Percentiles rank a stretch among this genome's conserved stretches.
Conservation (phyloP, 2,113 vertebrate genomes). For the Hyla sarda region DNA sequence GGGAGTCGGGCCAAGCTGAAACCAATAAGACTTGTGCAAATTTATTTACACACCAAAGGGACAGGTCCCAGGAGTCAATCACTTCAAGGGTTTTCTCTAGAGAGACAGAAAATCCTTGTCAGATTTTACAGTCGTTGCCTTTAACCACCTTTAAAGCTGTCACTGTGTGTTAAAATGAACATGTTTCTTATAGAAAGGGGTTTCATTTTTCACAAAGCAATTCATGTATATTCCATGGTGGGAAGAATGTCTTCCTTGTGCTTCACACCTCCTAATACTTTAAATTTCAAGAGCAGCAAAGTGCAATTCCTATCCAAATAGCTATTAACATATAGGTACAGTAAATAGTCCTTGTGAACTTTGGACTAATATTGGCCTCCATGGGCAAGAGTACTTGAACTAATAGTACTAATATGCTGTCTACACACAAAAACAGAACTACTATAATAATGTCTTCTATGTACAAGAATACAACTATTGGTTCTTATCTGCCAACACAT, state of each 20-base stretch:
- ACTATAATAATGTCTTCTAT: background rate
- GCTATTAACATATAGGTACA: background rate
- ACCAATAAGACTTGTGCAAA: constrained; percentile 7
- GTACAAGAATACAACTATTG: no score
- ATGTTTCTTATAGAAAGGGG: background rate
- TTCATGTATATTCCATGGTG: background rate
- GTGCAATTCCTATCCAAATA: background rate
- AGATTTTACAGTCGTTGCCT: background rate
- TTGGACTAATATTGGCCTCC: background rate
- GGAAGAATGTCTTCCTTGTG: background rate
- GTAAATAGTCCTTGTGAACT: no score
- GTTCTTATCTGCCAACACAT: no score
- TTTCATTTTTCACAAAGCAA: background rate
- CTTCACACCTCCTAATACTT: background rate
- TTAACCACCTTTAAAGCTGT: background rate
- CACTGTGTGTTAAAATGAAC: background rate
- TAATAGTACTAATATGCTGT: background rate
- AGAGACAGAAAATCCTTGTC: background rate
- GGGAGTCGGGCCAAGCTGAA: background rate
- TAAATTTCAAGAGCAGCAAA: background rate
- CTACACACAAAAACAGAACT: background rate
- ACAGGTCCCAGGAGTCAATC: constrained; percentile 10
- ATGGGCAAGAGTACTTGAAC: background rate
- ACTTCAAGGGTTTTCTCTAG: background rate
- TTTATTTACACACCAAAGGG: constrained; percentile 9